Base-by-base conservation (phyloP, 2,113 vertebrate species). In the Ancistrus triradiatus region DNA sequence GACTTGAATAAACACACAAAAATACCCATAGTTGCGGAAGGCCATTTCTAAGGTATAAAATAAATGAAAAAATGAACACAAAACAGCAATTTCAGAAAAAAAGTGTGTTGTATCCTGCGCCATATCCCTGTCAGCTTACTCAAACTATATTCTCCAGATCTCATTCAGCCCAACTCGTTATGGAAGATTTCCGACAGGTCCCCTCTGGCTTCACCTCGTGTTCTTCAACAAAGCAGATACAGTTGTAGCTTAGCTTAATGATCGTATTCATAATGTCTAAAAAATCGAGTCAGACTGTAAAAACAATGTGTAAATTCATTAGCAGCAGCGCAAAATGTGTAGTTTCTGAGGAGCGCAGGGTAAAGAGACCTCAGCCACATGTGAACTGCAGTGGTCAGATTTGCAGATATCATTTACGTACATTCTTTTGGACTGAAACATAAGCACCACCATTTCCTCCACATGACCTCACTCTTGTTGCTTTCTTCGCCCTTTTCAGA, bases 131-230 rank as follows among this genome's bases (percentile, higher is more conserved):
- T 62, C 72, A 70, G 51, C 52, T 28, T 46, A 46, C 52, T 46
- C 24, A 9, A 58, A 59, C 61, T 47, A 69, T 69, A 69, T 74
- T 51, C 60, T 53, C 57, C 63, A 66, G 67, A 66, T 62, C 51
- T 59, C 61, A 52, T 48, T 37, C 44, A 47, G 38, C 44, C 47
- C 24, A 33, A 56, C 35, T 57, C 46, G 62, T 74, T 66, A 66
- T 3, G 14, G 49, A 49, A 59, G 47, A 60, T 74, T 70, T 70
- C 57, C 46, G 33, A 46, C 56, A 66, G 28, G 42, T 50, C 42
- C 51, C 51, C 49, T 69, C 27, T 31, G 27, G 37, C 40, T 51
- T 51, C n/a, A n/a, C 48, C 14, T 38, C 50, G 28, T 24, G 25
- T 55, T 7, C 59, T n/a, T n/a, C n/a, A n/a, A n/a, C n/a, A n/a